Evolutionary conservation across 2,888 invertebrate genomes (phyloP).

Genomic region (Zhengitettix transpicula): DNA sequence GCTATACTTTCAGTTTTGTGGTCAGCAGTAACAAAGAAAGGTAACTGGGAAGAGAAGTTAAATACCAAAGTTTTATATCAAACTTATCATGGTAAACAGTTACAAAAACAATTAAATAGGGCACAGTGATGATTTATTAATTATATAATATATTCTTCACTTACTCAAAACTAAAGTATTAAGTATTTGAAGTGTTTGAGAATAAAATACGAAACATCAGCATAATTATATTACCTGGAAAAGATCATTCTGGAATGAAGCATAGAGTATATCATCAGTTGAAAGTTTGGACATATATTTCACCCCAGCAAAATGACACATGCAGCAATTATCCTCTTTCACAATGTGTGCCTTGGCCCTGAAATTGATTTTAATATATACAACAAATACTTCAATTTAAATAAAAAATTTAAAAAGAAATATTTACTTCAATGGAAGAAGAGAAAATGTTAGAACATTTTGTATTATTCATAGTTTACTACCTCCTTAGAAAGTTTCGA

Average conservation of each 20-base stretch:
- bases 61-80: too few species aligned
- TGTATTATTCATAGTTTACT: too few species aligned
- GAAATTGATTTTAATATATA: conserved; percentile 2
- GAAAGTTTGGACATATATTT: conserved; percentile 56
- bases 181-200: not conserved
- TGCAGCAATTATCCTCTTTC: conserved; percentile 78
- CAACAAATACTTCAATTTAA: too few species aligned
- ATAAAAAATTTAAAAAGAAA: not conserved
- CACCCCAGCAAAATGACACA: conserved; percentile 73
- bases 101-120: too few species aligned
- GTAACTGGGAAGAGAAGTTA: conserved; percentile 38
- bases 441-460: too few species aligned
- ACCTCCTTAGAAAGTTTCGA: too few species aligned
- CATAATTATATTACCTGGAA: conserved; percentile 45
- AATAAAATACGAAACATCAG: not conserved
- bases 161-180: too few species aligned
- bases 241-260: conserved; percentile 70
- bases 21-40: conserved; percentile 74
- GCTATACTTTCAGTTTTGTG: conserved; percentile 65
- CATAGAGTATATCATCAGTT: conserved; percentile 67
- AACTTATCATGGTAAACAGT: too few species aligned
- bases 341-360: conserved; percentile 39
- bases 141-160: too few species aligned
- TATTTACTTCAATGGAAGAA: not conserved
- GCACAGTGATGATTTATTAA: too few species aligned